Evolutionary conservation across 2,888 invertebrate species (phyloP), one percentile per base, ranked within the genome.

Genomic region (Chrysina gloriosa): DNA sequence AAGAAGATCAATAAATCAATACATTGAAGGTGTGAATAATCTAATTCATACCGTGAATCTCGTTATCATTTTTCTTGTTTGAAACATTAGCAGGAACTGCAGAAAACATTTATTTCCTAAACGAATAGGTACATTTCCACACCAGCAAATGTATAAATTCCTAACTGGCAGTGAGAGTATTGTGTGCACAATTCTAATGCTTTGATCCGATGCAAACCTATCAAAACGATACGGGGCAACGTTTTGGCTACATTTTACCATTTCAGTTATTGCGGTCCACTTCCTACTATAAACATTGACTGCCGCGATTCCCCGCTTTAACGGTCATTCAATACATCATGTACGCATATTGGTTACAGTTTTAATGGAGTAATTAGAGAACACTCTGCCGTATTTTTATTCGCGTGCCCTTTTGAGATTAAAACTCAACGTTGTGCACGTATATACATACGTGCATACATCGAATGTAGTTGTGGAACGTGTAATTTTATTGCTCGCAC

Each of bases 341-440:
- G 58, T 64, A 52, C 36, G 42, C 56, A 52, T 69, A 69, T 69
- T 69, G 65, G 65, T 69, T 69, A 58, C 69, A 65, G 36, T 65
- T 69, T 69, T 69, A 69, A 69, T 69, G 65, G 65, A 61, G 69
- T 69, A 65, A 69, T 69, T 65, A 69, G 69, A 65, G 65, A 65
- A 61, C 58, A 58, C 61, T 66, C 47, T 48, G 19, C 47, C 58
- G 42, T 61, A 45, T 61, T 42, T 61, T 61, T 42, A 16, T 61
- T 42, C 27, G 42, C 19, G 42, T 42, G 58, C 58, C 58, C 58
- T 61, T 61, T 61, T 3, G 58, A 61, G 58, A 61, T 42, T 29
- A 61, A 61, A 61, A 42, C 58, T 42, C 27, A 58, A 39, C 11
- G 27, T 31, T 52, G 31, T 31, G 19, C 7, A 52, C 21, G 6